These are phyloP conservation scores for Gobionotothen gibberifrons DNA, from an alignment of 2,797 vertebrate genomes.

Conservation along the genomic window DNA sequence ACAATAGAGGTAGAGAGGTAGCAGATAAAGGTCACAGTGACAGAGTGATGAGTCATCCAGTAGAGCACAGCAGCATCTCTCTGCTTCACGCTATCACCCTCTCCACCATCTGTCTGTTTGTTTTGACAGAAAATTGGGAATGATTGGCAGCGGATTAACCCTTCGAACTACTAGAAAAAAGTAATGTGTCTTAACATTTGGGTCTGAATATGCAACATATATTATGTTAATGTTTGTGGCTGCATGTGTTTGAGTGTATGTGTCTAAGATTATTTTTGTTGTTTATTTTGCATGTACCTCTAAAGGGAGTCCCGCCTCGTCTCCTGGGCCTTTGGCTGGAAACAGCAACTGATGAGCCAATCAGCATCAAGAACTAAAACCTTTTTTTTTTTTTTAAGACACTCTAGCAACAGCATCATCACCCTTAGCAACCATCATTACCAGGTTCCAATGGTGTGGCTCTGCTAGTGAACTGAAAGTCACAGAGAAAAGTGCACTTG, in stretches of 20 bases:
- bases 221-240: background rate
- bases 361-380: slow-evolving; percentile 58
- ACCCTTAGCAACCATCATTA: slow-evolving; percentile 60
- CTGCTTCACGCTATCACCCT: slow-evolving; percentile 33
- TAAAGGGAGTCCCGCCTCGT: slow-evolving; percentile 28
- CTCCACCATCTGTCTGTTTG: slow-evolving; percentile 43
- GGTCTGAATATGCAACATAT: slow-evolving; percentile 3
- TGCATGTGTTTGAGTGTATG: background rate
- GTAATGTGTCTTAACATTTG: slow-evolving; percentile 10
- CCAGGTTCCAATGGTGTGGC: slow-evolving; percentile 24
- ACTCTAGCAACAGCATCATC: slow-evolving; percentile 69
- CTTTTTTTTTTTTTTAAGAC: slow-evolving; percentile 39
- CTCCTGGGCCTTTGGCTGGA: slow-evolving; percentile 32
- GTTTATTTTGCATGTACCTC: slow-evolving; percentile 16
- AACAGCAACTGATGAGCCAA: slow-evolving; percentile 58
- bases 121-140: slow-evolving; percentile 48
- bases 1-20: slow-evolving; percentile 45
- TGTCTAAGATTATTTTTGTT: background rate
- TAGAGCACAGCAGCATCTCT: slow-evolving; percentile 40
- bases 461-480: slow-evolving; percentile 12
- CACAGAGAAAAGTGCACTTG: background rate
- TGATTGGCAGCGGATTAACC: slow-evolving; percentile 30
- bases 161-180: slow-evolving; percentile 2
- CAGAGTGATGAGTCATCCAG: slow-evolving; percentile 73
- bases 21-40: slow-evolving; percentile 72